Conservation (phyloP, 2,888 invertebrate genomes). For the Rotaria macrura region DNA sequence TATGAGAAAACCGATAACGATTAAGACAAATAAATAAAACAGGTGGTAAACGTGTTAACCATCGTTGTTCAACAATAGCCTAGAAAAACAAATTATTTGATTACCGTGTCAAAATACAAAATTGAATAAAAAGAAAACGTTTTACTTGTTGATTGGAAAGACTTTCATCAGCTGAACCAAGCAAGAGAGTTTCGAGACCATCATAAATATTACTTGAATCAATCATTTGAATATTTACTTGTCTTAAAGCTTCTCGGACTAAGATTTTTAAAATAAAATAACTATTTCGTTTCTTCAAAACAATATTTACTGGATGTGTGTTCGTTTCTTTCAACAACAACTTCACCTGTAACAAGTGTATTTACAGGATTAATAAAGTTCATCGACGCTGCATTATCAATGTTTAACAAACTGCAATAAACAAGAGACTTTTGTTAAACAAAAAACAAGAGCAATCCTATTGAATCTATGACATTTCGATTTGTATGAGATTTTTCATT, state of each 20-base stretch:
- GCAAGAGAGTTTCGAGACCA: constrained; percentile 29
- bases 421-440: no score
- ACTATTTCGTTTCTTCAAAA: neutral
- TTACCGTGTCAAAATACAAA: no score
- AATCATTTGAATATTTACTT: constrained; percentile 33
- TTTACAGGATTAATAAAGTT: neutral
- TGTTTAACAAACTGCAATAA: neutral
- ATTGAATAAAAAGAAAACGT: neutral
- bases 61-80: constrained; percentile 37
- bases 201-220: constrained; percentile 29
- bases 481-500: no score
- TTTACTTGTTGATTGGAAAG: neutral
- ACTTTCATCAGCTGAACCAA: constrained; percentile 27
- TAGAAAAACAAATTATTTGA: neutral
- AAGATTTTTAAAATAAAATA: neutral
- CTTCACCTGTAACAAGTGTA: constrained; percentile 16
- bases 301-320: neutral
- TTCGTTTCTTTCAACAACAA: neutral
- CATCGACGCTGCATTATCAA: neutral
- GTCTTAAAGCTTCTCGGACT: constrained; percentile 26
- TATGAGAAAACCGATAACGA: constrained; percentile 48
- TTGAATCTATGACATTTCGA: no score
- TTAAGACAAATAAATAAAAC: constrained; percentile 51
- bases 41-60: constrained; percentile 51
- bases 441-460: no score